These are phyloP conservation scores for Anthopleura xanthogrammica DNA, from an alignment of 92 coral and sea anemone genomes.

Conservation along the genomic window DNA sequence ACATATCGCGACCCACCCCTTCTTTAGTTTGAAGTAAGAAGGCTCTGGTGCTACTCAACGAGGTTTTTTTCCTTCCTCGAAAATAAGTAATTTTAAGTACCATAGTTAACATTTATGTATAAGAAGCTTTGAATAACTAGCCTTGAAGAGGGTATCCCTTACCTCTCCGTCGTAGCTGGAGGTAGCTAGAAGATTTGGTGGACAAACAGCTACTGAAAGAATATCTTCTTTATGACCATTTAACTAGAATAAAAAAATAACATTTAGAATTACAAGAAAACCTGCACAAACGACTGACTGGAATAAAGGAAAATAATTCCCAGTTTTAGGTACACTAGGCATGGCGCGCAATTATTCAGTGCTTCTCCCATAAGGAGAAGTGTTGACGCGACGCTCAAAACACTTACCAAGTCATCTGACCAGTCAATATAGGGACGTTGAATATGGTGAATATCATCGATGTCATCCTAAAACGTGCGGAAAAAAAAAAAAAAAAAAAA, in stretches of 20 bases:
- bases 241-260: conserved; percentile 37
- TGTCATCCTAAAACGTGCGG: conserved; percentile 69
- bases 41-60: no score
- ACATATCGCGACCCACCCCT: no score
- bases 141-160: background rate
- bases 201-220: conserved; percentile 85
- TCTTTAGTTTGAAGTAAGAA: no score
- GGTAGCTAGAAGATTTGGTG: conserved; percentile 95
- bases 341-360: background rate
- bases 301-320: no score
- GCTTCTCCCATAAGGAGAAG: background rate
- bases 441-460: conserved; percentile 88
- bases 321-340: background rate
- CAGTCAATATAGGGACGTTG: conserved; percentile 93
- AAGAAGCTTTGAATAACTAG: no score
- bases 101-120: no score
- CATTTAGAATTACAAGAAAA: no score
- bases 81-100: no score
- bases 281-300: no score
- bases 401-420: conserved; percentile 95
- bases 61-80: no score
- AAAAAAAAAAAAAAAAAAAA: background rate
- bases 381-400: background rate
- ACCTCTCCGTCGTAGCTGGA: conserved; percentile 99
- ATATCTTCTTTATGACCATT: conserved; percentile 97